Evolutionary conservation across 92 coral and sea anemone genomes (phyloP).

Genomic region (Nematostella vectensis): DNA sequence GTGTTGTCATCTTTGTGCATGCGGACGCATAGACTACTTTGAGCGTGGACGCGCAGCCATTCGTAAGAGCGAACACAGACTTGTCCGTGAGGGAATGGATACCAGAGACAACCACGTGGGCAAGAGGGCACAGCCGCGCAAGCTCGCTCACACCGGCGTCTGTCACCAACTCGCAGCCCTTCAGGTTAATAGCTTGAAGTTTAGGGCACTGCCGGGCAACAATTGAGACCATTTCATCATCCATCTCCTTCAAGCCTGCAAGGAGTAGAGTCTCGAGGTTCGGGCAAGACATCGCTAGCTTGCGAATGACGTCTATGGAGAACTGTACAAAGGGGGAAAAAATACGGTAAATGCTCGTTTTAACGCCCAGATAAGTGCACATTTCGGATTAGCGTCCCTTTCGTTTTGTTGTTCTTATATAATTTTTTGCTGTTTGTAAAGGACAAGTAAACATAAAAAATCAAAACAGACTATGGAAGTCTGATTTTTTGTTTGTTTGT

Average conservation of each 20-base stretch:
- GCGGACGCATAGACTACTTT: slow-evolving; percentile 65
- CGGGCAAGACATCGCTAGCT: slow-evolving; percentile 45
- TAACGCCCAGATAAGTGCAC: too few relatives aligned
- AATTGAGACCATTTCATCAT: slow-evolving; percentile 48
- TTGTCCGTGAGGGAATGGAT: slow-evolving; percentile 59
- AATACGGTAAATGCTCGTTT: too few relatives aligned
- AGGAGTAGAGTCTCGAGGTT: slow-evolving; percentile 33
- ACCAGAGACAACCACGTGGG: slow-evolving; percentile 52
- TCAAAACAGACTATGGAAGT: too few relatives aligned
- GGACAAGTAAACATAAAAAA: too few relatives aligned
- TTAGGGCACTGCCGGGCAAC: slow-evolving; percentile 56
- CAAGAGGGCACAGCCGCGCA: slow-evolving; percentile 70
- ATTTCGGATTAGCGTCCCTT: too few relatives aligned
- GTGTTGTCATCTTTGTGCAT: slow-evolving; percentile 72
- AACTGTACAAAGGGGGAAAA: slow-evolving; percentile 38
- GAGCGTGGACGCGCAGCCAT: slow-evolving; percentile 63
- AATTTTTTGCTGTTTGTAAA: too few relatives aligned
- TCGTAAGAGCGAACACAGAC: slow-evolving; percentile 73
- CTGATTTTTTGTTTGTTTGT: too few relatives aligned
- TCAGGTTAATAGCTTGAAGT: slow-evolving; percentile 38
- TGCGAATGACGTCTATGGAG: slow-evolving; percentile 49
- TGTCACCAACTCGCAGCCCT: slow-evolving; percentile 67
- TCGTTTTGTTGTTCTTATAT: too few relatives aligned
- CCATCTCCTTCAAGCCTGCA: slow-evolving; percentile 62
- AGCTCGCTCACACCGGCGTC: slow-evolving; percentile 75